phyloP scores from a whole-genome alignment of 2,888 invertebrate species.

The Plebejus melissa region DNA sequence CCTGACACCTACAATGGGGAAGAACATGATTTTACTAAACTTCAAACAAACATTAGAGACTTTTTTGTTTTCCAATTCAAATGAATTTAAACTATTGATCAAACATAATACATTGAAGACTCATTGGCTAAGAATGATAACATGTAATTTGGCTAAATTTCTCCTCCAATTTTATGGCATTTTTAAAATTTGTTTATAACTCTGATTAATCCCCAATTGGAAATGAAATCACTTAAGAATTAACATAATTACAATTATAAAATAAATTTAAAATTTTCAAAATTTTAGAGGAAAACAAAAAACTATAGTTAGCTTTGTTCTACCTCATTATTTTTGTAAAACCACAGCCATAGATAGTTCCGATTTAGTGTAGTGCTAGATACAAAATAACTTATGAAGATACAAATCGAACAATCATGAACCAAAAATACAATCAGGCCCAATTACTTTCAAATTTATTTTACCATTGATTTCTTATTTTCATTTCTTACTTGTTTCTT shows the following conservation, averaged over 20 bases:
- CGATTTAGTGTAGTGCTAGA: slow-evolving; percentile 51
- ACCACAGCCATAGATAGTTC: slow-evolving; percentile 58
- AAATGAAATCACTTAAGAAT: not conserved
- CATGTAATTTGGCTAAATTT: not conserved
- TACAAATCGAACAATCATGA: slow-evolving; percentile 41
- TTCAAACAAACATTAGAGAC: slow-evolving; percentile 1
- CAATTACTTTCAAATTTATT: slow-evolving; percentile 18
- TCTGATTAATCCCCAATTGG: not conserved
- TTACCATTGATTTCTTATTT: slow-evolving; percentile 28
- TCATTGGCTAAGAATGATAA: not conserved
- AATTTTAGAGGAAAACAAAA: slow-evolving; percentile 44
- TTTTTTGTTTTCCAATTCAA: slow-evolving; percentile 24
- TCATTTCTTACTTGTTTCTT: slow-evolving; percentile 39
- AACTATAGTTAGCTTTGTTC: slow-evolving; percentile 13
- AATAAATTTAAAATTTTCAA: slow-evolving; percentile 40
- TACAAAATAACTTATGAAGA: slow-evolving; percentile 43
- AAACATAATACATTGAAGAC: not conserved
- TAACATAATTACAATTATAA: not conserved
- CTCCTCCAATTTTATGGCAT: not conserved
- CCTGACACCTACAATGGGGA: slow-evolving; percentile 44
- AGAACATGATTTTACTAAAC: slow-evolving; percentile 30
- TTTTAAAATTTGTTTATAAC: not conserved
- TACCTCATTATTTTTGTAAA: slow-evolving; percentile 34
- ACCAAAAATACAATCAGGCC: slow-evolving; percentile 30
- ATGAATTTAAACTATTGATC: not conserved